phyloP scores from a whole-genome alignment of 2,888 invertebrate genomes.

The Agonopterix alstromeriana region DNA sequence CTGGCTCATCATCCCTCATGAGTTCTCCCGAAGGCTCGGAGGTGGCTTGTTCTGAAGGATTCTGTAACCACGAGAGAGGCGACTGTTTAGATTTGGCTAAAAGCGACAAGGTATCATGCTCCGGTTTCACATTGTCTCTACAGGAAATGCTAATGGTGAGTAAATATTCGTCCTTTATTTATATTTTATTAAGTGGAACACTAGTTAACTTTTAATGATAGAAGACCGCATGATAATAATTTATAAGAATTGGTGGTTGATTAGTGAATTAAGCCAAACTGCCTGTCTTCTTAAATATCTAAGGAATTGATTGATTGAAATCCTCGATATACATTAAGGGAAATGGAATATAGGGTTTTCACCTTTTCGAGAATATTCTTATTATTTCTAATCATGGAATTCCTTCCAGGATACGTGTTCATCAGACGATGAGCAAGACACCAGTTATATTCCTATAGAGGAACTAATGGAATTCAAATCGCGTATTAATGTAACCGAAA shows the following conservation, averaged over 20 bases:
- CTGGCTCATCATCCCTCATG: constrained; percentile 84
- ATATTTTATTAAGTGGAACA: too few relatives aligned
- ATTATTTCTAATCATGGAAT: too few relatives aligned
- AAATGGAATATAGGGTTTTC: too few relatives aligned
- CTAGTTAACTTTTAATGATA: too few relatives aligned
- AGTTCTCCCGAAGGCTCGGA: constrained; percentile 94
- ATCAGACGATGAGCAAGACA: constrained; percentile 85
- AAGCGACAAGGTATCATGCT: constrained; percentile 55
- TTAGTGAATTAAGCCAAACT: too few relatives aligned
- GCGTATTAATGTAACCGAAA: constrained; percentile 83
- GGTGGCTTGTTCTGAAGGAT: constrained; percentile 91
- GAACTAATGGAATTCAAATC: constrained; percentile 92
- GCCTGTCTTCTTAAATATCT: too few relatives aligned
- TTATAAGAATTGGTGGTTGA: too few relatives aligned
- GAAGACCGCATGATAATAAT: too few relatives aligned
- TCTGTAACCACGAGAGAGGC: constrained; percentile 85
- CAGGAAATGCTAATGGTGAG: constrained; percentile 89
- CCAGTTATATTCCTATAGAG: constrained; percentile 90
- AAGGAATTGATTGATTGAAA: too few relatives aligned
- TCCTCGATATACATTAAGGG: too few relatives aligned
- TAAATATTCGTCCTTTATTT: constrained; percentile 7
- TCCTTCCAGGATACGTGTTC: constrained; percentile 83
- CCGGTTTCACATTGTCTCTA: constrained; percentile 79
- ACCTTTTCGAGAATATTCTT: too few relatives aligned
- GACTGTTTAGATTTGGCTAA: constrained; percentile 60